A percentile compares a stretch with the other conserved stretches of the same genome.
Evolutionary conservation across 2,113 vertebrate genomes (phyloP).

Genomic region (Jacana jacana): DNA sequence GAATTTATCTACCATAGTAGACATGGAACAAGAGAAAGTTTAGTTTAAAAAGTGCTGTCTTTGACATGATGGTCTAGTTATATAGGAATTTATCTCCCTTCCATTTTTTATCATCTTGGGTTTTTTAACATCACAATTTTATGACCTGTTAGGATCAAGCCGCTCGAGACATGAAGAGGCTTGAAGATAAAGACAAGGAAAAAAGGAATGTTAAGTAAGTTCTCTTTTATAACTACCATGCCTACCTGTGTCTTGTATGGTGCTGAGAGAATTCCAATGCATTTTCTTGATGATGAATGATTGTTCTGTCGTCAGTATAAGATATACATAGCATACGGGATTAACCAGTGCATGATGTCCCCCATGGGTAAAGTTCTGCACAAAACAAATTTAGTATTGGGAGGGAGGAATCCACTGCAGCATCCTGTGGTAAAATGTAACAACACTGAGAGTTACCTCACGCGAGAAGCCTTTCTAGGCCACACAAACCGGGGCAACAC

Average conservation of each 20-base stretch:
- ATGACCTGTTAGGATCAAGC: constrained; percentile 87
- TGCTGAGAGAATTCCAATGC: not conserved
- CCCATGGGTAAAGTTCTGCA: not conserved
- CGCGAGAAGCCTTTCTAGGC: not conserved
- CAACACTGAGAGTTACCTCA: not conserved
- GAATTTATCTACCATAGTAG: not conserved
- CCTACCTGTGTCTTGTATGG: not conserved
- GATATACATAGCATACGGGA: not conserved
- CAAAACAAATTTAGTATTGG: not conserved
- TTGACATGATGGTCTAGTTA: not conserved
- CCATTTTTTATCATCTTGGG: not conserved
- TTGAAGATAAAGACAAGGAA: constrained; percentile 96
- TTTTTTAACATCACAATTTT: constrained; percentile 35
- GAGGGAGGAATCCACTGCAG: not conserved
- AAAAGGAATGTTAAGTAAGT: constrained; percentile 94
- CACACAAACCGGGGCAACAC: not conserved
- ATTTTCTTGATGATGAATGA: not conserved
- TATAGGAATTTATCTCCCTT: not conserved
- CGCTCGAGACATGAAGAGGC: constrained; percentile 94
- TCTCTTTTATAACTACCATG: constrained; percentile 32
- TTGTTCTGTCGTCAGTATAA: not conserved
- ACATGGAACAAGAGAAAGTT: not conserved
- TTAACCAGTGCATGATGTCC: not conserved
- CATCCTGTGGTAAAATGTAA: not conserved
- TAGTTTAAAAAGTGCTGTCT: not conserved